Base-by-base conservation (phyloP, 2,113 vertebrate genomes). In the Ancistrus triradiatus region DNA sequence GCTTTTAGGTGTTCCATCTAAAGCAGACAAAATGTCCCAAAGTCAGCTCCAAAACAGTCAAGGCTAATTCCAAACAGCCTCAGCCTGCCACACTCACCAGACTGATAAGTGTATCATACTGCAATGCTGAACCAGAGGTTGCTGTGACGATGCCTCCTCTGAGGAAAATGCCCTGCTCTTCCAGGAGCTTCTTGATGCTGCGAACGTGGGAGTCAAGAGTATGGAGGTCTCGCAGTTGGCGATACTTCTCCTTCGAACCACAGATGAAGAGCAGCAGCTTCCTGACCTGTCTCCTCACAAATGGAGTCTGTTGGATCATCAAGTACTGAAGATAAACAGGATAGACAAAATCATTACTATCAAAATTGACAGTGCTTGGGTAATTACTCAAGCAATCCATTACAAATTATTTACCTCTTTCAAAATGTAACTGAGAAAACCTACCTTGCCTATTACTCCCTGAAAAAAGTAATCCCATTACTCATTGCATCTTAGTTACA, bases 1-100 rank as follows among this genome's bases (percentile, higher is more conserved):
- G 95, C 95, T 78, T 99, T 99, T 3, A 99, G 73, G 31, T 98
- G 96, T 33, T 99, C 96, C 95, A 99, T 99, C 96, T 99, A 82
- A 43, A 80, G 84, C 10, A 56, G 55, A 72, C 1, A 40, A 63
- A 38, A 8, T 13, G 21, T 33, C 1, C 18, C n/a, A 38, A 33
- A 7, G 50, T n/a, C 6, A 44, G 33, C 9, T 21, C 8, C 11
- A 6, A 59, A 13, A 1, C 3, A 25, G 14, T n/a, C 43, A 15
- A 52, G 52, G 7, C 1, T n/a, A 25, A 31, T 22, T 14, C 43
- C 7, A 47, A 22, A 6, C 1, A 33, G 25, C 15, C 2, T 6
- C 14, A 13, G 24, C 25, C 10, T 10, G 31, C 13, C 60, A 2
- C 7, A 72, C 93, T 80, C 73, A 99, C 96, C 91, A 99, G 81